These are phyloP conservation scores for Synanthedon vespiformis DNA, from an alignment of 2,888 invertebrate species.

Conservation along the genomic window DNA sequence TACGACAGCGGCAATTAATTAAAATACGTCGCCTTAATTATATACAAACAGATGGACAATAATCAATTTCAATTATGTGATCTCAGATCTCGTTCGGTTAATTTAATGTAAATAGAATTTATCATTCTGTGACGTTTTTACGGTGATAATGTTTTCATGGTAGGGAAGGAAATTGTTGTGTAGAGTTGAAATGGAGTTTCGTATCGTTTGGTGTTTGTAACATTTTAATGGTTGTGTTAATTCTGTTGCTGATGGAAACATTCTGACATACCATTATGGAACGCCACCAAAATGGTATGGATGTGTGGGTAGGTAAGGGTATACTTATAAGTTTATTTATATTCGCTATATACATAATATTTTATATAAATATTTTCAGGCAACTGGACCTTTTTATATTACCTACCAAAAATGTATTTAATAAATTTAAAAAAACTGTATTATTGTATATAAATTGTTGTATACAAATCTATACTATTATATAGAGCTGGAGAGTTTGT, in stretches of 20 bases:
- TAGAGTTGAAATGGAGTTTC: slow-evolving; percentile 30
- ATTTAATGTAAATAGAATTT: slow-evolving; percentile 64
- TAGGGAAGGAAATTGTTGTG: slow-evolving; percentile 32
- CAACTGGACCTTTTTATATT: too few relatives aligned
- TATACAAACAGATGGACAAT: slow-evolving; percentile 63
- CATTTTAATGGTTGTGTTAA: slow-evolving; percentile 19
- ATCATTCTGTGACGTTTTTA: slow-evolving; percentile 56
- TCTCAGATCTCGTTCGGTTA: slow-evolving; percentile 51
- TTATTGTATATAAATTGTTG: too few relatives aligned
- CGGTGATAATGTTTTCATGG: slow-evolving; percentile 34
- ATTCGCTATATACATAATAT: not conserved
- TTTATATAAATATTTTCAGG: not conserved
- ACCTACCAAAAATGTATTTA: too few relatives aligned
- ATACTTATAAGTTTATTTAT: slow-evolving; percentile 3
- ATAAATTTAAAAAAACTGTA: too few relatives aligned
- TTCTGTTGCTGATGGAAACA: slow-evolving; percentile 31
- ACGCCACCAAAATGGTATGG: slow-evolving; percentile 70
- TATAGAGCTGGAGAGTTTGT: too few relatives aligned
- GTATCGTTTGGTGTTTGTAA: slow-evolving; percentile 7
- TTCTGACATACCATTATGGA: slow-evolving; percentile 65
- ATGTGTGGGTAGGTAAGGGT: slow-evolving; percentile 73
- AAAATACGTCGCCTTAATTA: slow-evolving; percentile 63
- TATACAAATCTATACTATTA: too few relatives aligned
- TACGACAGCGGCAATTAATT: slow-evolving; percentile 61
- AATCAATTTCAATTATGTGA: slow-evolving; percentile 62